Percentiles rank a stretch among this genome's conserved stretches.
Evolutionary conservation across 2,888 invertebrate genomes (phyloP).

Genomic region (Hemicrepidius hirtus): DNA sequence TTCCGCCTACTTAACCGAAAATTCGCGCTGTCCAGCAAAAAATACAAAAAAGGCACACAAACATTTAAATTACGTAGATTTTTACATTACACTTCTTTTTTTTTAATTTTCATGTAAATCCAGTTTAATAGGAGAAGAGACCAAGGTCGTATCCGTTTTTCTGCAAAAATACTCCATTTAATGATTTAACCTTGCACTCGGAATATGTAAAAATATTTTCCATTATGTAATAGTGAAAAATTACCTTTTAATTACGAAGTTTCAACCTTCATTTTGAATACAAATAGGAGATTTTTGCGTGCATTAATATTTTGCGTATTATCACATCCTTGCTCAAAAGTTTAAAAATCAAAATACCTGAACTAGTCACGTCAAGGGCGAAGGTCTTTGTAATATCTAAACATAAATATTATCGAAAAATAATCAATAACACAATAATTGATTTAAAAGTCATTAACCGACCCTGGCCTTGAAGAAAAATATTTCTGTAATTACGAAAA

Average conservation of each 20-base stretch:
- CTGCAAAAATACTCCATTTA: background rate
- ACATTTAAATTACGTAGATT: too few species aligned
- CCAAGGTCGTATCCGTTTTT: background rate
- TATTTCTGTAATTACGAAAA: conserved; percentile 28
- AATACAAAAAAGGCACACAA: too few species aligned
- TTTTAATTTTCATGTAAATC: too few species aligned
- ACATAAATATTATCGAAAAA: background rate
- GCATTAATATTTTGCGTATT: too few species aligned
- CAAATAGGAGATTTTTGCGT: conserved; percentile 3
- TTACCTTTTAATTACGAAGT: conserved; percentile 22
- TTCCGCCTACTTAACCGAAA: too few species aligned
- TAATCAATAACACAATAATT: background rate
- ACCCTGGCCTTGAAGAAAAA: conserved; percentile 14
- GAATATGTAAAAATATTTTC: conserved; percentile 4
- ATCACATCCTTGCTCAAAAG: background rate
- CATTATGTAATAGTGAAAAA: conserved; percentile 14
- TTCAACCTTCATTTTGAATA: conserved; percentile 13
- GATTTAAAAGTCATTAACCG: conserved; percentile 23
- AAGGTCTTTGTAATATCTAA: background rate
- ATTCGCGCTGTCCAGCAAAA: too few species aligned
- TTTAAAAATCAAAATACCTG: background rate
- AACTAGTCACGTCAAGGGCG: background rate
- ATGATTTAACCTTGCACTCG: conserved; percentile 10
- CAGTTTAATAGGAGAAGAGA: too few species aligned
- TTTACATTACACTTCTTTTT: too few species aligned